These are phyloP conservation scores for Euphydryas editha DNA, from an alignment of 2,888 invertebrate genomes.

Conservation along the genomic window DNA sequence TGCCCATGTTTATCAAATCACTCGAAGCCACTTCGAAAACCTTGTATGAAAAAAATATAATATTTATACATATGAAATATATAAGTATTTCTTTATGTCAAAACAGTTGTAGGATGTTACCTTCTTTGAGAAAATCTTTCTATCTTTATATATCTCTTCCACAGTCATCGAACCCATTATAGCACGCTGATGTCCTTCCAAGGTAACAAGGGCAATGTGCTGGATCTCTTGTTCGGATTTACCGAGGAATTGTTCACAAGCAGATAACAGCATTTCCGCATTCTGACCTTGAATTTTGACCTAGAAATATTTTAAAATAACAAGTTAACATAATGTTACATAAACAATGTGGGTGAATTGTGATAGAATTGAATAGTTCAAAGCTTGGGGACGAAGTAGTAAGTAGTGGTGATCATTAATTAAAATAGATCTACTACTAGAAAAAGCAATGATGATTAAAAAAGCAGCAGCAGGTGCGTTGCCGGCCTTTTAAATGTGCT, in stretches of 20 bases:
- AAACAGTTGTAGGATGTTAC: constrained; percentile 44
- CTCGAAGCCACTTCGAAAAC: constrained; percentile 98
- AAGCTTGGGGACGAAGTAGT: too few species aligned
- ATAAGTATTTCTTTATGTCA: background rate
- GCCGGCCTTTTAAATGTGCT: too few species aligned
- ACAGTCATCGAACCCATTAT: constrained; percentile 99
- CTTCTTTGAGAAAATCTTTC: constrained; percentile 96
- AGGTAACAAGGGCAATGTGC: constrained; percentile 94
- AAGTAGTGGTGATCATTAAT: too few species aligned
- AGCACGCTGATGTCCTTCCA: constrained; percentile 97
- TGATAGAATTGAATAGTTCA: background rate
- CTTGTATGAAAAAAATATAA: constrained; percentile 53
- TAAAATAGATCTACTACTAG: background rate
- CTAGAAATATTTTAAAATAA: constrained; percentile 49
- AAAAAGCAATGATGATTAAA: too few species aligned
- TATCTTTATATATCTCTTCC: constrained; percentile 97
- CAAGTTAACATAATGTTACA: background rate
- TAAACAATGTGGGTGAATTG: background rate
- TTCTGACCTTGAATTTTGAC: constrained; percentile 95
- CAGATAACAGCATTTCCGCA: constrained; percentile 94
- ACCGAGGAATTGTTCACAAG: constrained; percentile 97
- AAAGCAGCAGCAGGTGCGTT: too few species aligned
- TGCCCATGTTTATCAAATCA: constrained; percentile 98
- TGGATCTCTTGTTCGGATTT: constrained; percentile 94
- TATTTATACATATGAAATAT: constrained; percentile 8